phyloP scores from a whole-genome alignment of 1,140 invertebrate species.

The Episyrphus balteatus region DNA sequence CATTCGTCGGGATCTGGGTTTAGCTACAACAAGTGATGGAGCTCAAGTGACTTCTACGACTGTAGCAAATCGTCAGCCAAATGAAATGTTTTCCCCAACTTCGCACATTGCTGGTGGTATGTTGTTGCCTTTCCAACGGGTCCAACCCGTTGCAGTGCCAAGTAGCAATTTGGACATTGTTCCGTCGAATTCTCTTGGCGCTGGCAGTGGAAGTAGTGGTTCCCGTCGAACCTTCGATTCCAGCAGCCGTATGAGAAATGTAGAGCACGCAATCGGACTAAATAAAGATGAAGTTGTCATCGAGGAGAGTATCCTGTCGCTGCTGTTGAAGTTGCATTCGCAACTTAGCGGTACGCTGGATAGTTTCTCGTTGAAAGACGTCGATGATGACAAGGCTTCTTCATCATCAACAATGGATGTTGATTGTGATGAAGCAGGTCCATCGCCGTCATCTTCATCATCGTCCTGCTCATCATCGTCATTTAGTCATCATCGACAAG shows the following conservation, averaged over 20 bases:
- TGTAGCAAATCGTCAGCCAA: slow-evolving; percentile 7
- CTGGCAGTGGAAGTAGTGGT: slow-evolving; percentile 5
- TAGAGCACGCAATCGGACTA: slow-evolving; percentile 27
- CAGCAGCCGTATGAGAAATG: slow-evolving; percentile 22
- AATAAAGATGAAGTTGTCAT: slow-evolving; percentile 49
- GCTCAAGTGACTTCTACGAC: neutral
- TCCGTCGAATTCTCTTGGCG: slow-evolving; percentile 17
- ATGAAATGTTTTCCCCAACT: slow-evolving; percentile 33
- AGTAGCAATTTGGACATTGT: slow-evolving; percentile 30
- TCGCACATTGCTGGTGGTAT: slow-evolving; percentile 25
- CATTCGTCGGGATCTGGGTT: slow-evolving; percentile 25
- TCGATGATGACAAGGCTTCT: slow-evolving; percentile 18
- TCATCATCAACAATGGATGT: slow-evolving; percentile 21
- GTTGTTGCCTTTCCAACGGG: slow-evolving; percentile 32
- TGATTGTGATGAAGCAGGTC: slow-evolving; percentile 30
- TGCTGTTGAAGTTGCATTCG: slow-evolving; percentile 85
- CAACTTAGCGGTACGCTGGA: slow-evolving; percentile 74
- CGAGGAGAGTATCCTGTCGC: slow-evolving; percentile 84
- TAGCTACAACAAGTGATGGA: slow-evolving; percentile 19
- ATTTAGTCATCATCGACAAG: neutral
- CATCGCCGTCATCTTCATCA: slow-evolving; percentile 16
- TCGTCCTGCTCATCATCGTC: slow-evolving; percentile 12
- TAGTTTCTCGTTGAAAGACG: slow-evolving; percentile 50
- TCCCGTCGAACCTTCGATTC: slow-evolving; percentile 14
- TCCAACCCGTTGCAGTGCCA: slow-evolving; percentile 32